phyloP scores from a whole-genome alignment of 2,797 vertebrate genomes.

The Glossophaga mutica region DNA sequence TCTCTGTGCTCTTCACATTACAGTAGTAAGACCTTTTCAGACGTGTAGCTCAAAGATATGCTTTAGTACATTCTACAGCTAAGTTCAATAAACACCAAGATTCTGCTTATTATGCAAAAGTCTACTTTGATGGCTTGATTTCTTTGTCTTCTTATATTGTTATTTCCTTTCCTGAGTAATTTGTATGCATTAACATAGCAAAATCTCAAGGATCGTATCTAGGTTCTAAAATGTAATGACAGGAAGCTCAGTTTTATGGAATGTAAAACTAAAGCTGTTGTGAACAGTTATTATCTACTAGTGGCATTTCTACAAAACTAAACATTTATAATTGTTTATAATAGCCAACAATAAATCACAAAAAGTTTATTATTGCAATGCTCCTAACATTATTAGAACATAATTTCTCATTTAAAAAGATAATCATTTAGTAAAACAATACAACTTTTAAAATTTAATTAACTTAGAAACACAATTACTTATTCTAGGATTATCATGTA shows the following conservation, averaged over 20 bases:
- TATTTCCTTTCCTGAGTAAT: conserved; percentile 45
- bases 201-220: conserved; percentile 29
- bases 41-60: background rate
- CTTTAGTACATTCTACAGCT: background rate
- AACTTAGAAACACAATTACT: background rate
- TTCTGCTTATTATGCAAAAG: conserved; percentile 6
- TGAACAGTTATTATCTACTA: background rate
- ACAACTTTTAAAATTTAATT: background rate
- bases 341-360: background rate
- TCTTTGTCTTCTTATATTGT: conserved; percentile 52
- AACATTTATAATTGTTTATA: conserved; percentile 6
- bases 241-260: conserved; percentile 57
- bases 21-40: background rate
- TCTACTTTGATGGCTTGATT: conserved; percentile 29
- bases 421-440: background rate
- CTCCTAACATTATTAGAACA: background rate
- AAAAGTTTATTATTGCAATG: background rate
- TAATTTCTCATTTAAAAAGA: conserved; percentile 4
- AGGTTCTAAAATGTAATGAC: conserved; percentile 19
- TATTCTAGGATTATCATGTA: background rate
- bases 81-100: background rate
- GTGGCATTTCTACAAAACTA: background rate
- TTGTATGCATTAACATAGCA: conserved; percentile 1
- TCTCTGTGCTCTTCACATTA: background rate
- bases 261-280: conserved; percentile 8